phyloP scores from a whole-genome alignment of 1,140 invertebrate genomes.

The Caenorhabditis elegans region DNA sequence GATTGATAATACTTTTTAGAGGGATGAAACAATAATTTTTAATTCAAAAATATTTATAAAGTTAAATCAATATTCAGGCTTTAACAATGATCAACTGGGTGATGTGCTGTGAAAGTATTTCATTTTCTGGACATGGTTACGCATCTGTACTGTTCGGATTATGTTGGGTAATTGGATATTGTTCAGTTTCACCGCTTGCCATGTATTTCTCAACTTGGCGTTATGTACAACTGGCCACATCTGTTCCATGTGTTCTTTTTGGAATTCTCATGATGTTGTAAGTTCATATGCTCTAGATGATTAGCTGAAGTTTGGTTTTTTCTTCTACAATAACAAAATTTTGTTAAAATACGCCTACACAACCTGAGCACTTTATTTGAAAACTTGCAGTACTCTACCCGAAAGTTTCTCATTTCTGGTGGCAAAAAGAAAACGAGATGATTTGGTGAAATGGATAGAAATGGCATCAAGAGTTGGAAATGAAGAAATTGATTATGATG shows the following conservation, averaged over 20 bases:
- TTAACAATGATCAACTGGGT: slow-evolving; percentile 36
- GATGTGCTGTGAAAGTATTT: slow-evolving; percentile 31
- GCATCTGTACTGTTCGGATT: not conserved
- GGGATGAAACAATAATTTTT: too few species aligned
- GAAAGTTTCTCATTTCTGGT: slow-evolving; percentile 35
- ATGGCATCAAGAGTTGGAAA: not conserved
- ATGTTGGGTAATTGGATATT: not conserved
- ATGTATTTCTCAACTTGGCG: slow-evolving; percentile 13
- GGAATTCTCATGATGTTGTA: not conserved
- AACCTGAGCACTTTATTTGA: too few species aligned
- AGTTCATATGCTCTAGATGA: too few species aligned
- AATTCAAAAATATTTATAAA: too few species aligned
- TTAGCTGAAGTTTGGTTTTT: too few species aligned
- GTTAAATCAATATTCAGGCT: too few species aligned
- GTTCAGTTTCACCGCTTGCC: not conserved
- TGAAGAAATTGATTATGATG: slow-evolving; percentile 2
- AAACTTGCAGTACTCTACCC: not conserved
- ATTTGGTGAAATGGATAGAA: slow-evolving; percentile 12
- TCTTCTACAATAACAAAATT: too few species aligned
- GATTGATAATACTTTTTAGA: too few species aligned
- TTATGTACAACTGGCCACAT: not conserved
- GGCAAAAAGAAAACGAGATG: not conserved
- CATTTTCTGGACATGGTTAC: not conserved
- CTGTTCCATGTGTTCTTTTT: slow-evolving; percentile 23
- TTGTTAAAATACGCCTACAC: too few species aligned